Evolutionary conservation across 2,113 vertebrate species (phyloP).

Genomic region (Lophura nycthemera): DNA sequence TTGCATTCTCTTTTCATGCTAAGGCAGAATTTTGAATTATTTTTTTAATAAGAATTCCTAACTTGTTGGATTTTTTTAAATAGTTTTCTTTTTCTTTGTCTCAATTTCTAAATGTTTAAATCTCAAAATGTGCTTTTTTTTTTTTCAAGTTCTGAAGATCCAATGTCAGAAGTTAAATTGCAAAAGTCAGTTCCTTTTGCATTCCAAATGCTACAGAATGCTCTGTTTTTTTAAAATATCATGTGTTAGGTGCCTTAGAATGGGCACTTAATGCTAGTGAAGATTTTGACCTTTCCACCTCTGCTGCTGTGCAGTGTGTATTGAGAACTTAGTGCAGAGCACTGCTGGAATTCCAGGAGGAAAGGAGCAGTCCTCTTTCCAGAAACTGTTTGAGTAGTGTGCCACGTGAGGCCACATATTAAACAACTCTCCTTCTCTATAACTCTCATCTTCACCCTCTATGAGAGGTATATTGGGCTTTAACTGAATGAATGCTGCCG

Average conservation of each 20-base stretch:
- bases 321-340: not conserved
- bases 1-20: not conserved
- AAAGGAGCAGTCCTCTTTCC: not conserved
- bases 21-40: not conserved
- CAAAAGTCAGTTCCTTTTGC: not conserved
- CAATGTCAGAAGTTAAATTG: not conserved
- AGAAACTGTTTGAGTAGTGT: slow-evolving; percentile 7
- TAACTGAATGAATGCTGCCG: slow-evolving; percentile 22
- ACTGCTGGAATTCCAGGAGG: not conserved
- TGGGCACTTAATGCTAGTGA: not conserved
- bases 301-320: not conserved
- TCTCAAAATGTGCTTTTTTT: rapidly evolving
- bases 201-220: not conserved
- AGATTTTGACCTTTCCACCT: not conserved
- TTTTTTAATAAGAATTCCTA: not conserved
- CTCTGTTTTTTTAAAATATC: not conserved
- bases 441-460: slow-evolving; percentile 5
- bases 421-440: slow-evolving; percentile 20
- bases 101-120: not conserved
- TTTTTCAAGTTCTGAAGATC: not conserved
- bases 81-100: not conserved
- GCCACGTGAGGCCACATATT: not conserved
- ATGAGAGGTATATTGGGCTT: slow-evolving; percentile 30
- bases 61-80: not conserved
- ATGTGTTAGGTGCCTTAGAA: not conserved